These are phyloP conservation scores for Lycodopsis pacificus DNA, from an alignment of 2,797 vertebrate genomes.

Conservation along the genomic window DNA sequence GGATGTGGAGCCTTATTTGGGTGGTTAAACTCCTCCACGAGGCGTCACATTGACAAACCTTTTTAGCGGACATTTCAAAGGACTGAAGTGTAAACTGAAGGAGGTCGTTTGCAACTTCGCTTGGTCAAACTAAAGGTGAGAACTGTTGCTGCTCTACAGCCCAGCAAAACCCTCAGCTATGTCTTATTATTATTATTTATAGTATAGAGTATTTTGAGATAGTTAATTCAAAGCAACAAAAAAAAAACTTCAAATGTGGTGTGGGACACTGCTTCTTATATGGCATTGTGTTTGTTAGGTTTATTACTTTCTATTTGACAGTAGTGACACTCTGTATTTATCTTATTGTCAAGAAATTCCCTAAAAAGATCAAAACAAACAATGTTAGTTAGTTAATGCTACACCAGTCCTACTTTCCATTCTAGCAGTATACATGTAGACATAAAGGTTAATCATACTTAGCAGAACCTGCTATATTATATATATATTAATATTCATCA, in stretches of 20 bases:
- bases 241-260: neutral
- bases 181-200: neutral
- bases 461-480: neutral
- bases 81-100: neutral
- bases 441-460: neutral
- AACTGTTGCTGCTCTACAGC: neutral
- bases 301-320: neutral
- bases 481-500: too few species aligned
- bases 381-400: neutral
- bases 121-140: neutral
- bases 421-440: neutral
- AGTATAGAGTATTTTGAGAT: neutral
- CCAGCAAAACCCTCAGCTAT: neutral
- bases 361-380: neutral
- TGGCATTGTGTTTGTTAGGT: neutral
- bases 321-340: neutral
- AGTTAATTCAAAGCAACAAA: neutral
- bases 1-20: neutral
- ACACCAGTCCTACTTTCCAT: neutral
- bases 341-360: neutral
- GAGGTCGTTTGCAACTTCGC: neutral
- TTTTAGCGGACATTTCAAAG: neutral
- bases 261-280: neutral
- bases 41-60: neutral
- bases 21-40: neutral